A percentile compares a stretch with the other conserved stretches of the same genome.
phyloP scores from a whole-genome alignment of 2,797 vertebrate genomes.

The Triplophysa bombifrons region DNA sequence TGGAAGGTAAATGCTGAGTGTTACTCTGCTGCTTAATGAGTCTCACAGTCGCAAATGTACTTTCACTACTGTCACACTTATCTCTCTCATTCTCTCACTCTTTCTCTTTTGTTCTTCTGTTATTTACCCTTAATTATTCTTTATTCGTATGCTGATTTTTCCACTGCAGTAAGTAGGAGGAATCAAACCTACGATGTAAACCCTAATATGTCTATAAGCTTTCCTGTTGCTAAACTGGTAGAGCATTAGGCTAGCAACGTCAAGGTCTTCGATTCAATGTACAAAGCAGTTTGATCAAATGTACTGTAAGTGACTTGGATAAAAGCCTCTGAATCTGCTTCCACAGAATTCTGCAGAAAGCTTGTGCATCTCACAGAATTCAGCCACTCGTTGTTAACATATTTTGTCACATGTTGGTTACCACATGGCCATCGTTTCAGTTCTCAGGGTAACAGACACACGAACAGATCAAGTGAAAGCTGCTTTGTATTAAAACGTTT shows the following conservation, averaged over 20 bases:
- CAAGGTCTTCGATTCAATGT: not conserved
- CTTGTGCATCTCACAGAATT: too few species aligned
- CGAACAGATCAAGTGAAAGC: too few species aligned
- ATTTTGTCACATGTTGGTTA: too few species aligned
- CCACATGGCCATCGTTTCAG: too few species aligned
- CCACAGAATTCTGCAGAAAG: too few species aligned
- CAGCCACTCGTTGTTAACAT: too few species aligned
- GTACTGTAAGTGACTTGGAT: too few species aligned
- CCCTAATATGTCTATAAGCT: not conserved
- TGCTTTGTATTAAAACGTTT: too few species aligned
- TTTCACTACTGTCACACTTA: constrained; percentile 31
- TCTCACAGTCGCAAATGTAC: constrained; percentile 29
- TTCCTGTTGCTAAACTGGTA: too few species aligned
- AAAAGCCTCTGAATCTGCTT: too few species aligned
- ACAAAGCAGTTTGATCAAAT: too few species aligned
- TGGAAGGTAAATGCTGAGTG: constrained; percentile 21
- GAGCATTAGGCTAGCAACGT: not conserved
- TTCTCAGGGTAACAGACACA: too few species aligned
- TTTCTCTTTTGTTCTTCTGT: constrained; percentile 16
- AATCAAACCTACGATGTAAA: not conserved
- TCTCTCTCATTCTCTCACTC: not conserved
- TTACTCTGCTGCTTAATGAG: constrained; percentile 33
- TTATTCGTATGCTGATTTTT: not conserved
- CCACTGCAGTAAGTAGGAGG: not conserved
- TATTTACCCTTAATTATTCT: not conserved